Conservation (phyloP, 2,797 vertebrate species). For the Chlorospingus flavigularis region DNA sequence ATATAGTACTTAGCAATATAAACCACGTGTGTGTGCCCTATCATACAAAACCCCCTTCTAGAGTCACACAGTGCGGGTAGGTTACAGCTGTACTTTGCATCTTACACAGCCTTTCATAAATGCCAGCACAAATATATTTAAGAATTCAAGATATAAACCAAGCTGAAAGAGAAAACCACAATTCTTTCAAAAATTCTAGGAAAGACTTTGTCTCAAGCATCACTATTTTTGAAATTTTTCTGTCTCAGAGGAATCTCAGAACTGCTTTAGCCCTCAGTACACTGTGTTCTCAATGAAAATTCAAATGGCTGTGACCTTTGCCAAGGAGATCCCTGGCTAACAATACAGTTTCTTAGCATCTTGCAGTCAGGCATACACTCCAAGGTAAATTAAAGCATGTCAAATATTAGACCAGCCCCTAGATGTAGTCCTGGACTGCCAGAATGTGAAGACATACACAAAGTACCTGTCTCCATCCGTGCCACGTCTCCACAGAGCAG, state of each 20-base stretch:
- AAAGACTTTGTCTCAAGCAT: neutral
- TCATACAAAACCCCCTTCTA: neutral
- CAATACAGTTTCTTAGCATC: neutral
- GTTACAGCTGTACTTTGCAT: neutral
- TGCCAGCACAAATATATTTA: neutral
- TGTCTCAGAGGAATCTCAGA: neutral
- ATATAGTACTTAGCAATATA: neutral
- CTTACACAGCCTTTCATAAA: neutral
- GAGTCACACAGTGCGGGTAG: neutral
- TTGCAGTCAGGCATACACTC: neutral
- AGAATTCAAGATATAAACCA: neutral
- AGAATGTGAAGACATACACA: neutral
- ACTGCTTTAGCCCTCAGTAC: constrained; percentile 1
- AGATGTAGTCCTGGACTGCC: neutral
- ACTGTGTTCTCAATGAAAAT: neutral
- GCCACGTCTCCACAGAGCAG: neutral
- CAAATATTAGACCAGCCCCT: neutral
- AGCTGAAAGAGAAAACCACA: neutral
- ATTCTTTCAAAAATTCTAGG: neutral
- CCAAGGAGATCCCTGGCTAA: constrained; percentile 29
- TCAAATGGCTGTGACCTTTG: constrained; percentile 34
- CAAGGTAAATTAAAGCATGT: neutral
- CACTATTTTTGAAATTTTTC: neutral
- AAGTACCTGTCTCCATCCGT: neutral
- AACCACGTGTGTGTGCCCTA: neutral